Base-by-base conservation (phyloP, 1,140 invertebrate species). In the Batillaria attramentaria region DNA sequence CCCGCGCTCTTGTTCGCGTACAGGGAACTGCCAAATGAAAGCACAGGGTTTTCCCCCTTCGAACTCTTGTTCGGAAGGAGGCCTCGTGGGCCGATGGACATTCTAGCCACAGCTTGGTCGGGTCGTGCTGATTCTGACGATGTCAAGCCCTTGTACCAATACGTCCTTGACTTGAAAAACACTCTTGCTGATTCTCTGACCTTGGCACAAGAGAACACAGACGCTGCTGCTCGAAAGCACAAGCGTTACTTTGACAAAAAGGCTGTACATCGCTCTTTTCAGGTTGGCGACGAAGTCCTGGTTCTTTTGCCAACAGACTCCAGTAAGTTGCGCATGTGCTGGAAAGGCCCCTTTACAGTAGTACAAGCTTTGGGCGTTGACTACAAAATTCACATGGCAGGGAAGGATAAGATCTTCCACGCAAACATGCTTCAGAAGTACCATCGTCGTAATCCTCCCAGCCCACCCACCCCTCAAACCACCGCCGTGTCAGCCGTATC, bases 81-180 rank as follows among this genome's bases (percentile, higher is more conserved):
- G 33, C 66, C 69, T 2, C 31, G 70, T 16, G 74, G 65, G 20
- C 75, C 79, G 18, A 8, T 81, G 16, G 28, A 35, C 24, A 74
- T 86, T 24, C 50, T 83, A 8, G 79, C 72, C 28, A 83, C 85
- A 50, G 42, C 83, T 54, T 87, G 81, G 85, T 79, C 86, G 13
- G 33, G 50, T 1, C 72, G 82, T 42, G 43, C 66, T 4, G 43
- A 83, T 41, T 41, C 39, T 39, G 43, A 33, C 2, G 85, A 84
- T 28, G 78, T 81, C 0, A 81, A 81, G 68, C 79, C 62, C 24
- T 70, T 75, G 16, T 76, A 2, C 39, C 46, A 76, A 37, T 65
- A 76, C 68, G 75, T 83, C 0, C 8, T 79, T 3, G 81, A 37
- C 80, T 78, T 73, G 31, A 37, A 42, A 43, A 57, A 60, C 4